Evolutionary conservation across 2,113 vertebrate species (phyloP).

Genomic region (Labeo catla): DNA sequence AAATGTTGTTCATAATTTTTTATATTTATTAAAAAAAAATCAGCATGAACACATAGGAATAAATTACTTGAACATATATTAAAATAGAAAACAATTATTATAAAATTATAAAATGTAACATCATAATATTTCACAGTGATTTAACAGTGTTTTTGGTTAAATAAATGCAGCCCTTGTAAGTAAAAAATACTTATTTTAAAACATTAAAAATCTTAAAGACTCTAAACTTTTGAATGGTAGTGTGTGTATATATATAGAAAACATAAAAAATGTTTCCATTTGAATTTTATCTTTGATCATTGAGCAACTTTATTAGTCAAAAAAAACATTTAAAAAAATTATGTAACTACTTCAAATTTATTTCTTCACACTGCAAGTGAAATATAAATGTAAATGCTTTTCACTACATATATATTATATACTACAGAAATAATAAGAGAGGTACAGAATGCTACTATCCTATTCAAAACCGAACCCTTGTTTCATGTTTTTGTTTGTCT

Average conservation of each 20-base stretch:
- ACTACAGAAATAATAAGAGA: not conserved
- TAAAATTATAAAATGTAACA: no score
- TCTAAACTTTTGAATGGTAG: not conserved
- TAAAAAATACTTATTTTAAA: not conserved
- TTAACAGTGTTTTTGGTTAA: no score
- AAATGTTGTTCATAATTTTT: no score
- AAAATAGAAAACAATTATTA: no score
- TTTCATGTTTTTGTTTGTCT: constrained; percentile 1
- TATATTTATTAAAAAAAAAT: no score
- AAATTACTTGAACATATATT: no score
- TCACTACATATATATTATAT: no score
- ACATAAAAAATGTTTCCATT: not conserved
- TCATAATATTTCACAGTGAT: not conserved
- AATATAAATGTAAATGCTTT: not conserved
- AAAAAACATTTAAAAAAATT: not conserved
- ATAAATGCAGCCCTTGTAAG: not conserved
- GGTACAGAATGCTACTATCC: not conserved
- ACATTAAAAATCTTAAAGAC: not conserved
- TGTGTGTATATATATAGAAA: not conserved
- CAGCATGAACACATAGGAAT: no score
- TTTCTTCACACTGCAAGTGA: not conserved
- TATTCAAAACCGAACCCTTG: not conserved
- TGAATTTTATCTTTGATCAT: not conserved
- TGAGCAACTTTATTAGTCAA: not conserved
- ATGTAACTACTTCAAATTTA: not conserved